These are phyloP conservation scores for Cladorhizidae sp. DNA, from an alignment of 37 sponge, comb jelly and placozoan species.

Conservation along the genomic window DNA sequence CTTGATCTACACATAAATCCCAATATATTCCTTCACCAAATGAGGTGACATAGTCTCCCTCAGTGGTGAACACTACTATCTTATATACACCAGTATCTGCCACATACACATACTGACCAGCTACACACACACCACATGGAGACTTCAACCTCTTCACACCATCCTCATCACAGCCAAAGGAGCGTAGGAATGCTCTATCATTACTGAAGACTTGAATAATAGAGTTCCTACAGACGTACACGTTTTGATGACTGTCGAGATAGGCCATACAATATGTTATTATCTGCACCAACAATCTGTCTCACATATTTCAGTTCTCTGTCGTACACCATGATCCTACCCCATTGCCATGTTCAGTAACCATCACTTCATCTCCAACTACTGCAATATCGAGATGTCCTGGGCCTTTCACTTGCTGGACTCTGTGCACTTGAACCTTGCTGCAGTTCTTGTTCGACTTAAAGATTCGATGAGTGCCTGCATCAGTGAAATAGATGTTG, in stretches of 20 bases:
- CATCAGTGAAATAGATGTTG: not conserved
- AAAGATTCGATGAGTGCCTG: not conserved
- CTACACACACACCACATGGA: slow-evolving; percentile 1
- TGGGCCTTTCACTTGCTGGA: not conserved
- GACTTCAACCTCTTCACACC: not conserved
- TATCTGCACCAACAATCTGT: too few relatives aligned
- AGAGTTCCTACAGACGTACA: not conserved
- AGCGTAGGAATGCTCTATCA: not conserved
- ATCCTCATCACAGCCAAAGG: not conserved
- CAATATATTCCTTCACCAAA: too few relatives aligned
- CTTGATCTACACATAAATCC: too few relatives aligned
- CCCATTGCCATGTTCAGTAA: too few relatives aligned
- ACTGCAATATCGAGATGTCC: not conserved
- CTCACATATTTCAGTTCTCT: too few relatives aligned
- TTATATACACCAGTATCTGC: not conserved
- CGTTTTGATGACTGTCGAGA: not conserved
- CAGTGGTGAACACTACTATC: too few relatives aligned
- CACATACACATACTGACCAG: slow-evolving; percentile 11
- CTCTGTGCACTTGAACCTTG: not conserved
- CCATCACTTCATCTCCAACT: too few relatives aligned
- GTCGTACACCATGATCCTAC: too few relatives aligned
- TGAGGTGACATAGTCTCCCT: too few relatives aligned
- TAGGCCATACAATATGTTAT: not conserved
- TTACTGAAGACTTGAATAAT: not conserved
- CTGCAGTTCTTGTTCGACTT: not conserved